Evolutionary conservation across 2,888 invertebrate genomes (phyloP).

Genomic region (Rhingia rostrata): DNA sequence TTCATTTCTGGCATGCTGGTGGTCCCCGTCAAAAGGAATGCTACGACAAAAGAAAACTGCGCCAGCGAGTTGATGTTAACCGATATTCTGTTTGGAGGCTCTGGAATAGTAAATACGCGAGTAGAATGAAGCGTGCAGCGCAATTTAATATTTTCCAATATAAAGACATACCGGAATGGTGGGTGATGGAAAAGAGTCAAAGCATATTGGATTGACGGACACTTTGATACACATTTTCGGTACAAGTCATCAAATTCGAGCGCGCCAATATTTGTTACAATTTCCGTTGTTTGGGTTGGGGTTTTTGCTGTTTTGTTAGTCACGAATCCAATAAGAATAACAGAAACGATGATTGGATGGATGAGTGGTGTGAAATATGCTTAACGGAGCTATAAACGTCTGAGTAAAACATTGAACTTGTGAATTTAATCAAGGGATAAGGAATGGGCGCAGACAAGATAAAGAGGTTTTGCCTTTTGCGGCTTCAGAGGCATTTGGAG

Average conservation of each 20-base stretch:
- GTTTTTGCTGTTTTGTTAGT: slow-evolving; percentile 14
- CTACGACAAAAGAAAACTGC: slow-evolving; percentile 29
- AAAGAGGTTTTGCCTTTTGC: neutral
- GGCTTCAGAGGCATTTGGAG: neutral
- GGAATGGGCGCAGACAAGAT: neutral
- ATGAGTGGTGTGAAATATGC: slow-evolving; percentile 2
- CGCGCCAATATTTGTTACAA: slow-evolving; percentile 42
- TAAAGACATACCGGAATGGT: neutral
- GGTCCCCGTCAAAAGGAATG: slow-evolving; percentile 50
- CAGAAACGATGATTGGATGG: slow-evolving; percentile 19
- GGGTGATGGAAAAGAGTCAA: neutral
- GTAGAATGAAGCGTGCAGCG: slow-evolving; percentile 52
- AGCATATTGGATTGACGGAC: slow-evolving; percentile 33
- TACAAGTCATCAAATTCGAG: slow-evolving; percentile 56
- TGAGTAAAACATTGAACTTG: slow-evolving; percentile 6
- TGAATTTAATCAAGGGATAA: neutral
- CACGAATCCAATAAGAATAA: slow-evolving; percentile 36
- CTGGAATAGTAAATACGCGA: slow-evolving; percentile 33
- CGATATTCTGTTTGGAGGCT: slow-evolving; percentile 59
- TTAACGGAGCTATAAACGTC: neutral
- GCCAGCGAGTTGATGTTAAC: slow-evolving; percentile 52
- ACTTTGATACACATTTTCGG: slow-evolving; percentile 9
- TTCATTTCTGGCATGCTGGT: slow-evolving; percentile 45
- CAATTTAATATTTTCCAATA: slow-evolving; percentile 40
- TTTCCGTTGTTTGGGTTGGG: slow-evolving; percentile 43